Conservation (phyloP, 1,140 invertebrate genomes). For the Drosophila sturtevanti region DNA sequence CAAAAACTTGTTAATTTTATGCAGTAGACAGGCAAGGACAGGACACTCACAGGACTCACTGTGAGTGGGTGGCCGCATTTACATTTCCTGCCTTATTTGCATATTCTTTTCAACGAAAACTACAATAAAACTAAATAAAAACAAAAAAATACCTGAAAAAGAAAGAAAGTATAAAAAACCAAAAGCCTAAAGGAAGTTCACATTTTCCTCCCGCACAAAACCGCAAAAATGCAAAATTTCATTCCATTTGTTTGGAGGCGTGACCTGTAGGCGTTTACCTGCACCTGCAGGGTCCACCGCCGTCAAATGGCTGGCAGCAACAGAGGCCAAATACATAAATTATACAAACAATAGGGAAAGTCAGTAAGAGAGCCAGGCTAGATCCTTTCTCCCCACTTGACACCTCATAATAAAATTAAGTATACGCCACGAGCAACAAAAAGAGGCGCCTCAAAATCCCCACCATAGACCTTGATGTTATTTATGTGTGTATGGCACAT, state of each 20-base stretch:
- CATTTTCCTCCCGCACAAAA: slow-evolving; percentile 41
- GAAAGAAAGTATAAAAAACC: slow-evolving; percentile 46
- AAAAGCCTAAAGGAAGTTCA: slow-evolving; percentile 75
- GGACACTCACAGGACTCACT: slow-evolving; percentile 29
- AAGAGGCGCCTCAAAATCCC: slow-evolving; percentile 26
- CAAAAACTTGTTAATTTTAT: slow-evolving; percentile 81
- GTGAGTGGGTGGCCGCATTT: slow-evolving; percentile 51
- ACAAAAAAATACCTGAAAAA: background rate
- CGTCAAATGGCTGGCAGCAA: slow-evolving; percentile 57
- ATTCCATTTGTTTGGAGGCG: slow-evolving; percentile 1
- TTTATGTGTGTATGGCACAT: slow-evolving; percentile 66
- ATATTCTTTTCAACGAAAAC: slow-evolving; percentile 62
- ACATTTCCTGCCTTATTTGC: slow-evolving; percentile 75
- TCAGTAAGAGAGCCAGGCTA: slow-evolving; percentile 44
- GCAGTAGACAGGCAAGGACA: slow-evolving; percentile 51
- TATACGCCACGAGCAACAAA: slow-evolving; percentile 70
- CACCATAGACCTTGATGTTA: slow-evolving; percentile 32
- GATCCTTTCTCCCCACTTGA: slow-evolving; percentile 79
- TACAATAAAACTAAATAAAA: no score
- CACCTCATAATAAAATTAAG: slow-evolving; percentile 83
- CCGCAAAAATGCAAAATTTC: slow-evolving; percentile 36
- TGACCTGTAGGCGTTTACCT: slow-evolving; percentile 49
- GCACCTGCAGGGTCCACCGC: slow-evolving; percentile 14
- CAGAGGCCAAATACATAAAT: slow-evolving; percentile 58
- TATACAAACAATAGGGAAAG: slow-evolving; percentile 58